Conservation (phyloP, 2,888 invertebrate species). For the Sycophila texana region DNA sequence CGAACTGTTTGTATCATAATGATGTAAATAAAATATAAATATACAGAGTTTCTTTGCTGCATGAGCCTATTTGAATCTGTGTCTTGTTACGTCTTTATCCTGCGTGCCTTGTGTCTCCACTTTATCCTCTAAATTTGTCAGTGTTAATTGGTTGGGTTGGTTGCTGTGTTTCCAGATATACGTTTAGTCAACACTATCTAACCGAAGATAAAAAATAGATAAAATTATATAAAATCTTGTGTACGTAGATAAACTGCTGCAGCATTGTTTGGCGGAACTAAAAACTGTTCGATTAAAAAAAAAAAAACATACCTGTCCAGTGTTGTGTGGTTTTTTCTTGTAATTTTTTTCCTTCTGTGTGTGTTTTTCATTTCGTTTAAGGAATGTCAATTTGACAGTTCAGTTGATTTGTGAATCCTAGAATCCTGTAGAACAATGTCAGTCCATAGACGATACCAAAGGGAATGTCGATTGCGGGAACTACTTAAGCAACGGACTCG, state of each 20-base stretch:
- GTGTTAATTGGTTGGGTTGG: slow-evolving; percentile 72
- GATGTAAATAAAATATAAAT: slow-evolving; percentile 71
- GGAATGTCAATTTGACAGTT: slow-evolving; percentile 71
- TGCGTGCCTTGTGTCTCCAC: slow-evolving; percentile 58
- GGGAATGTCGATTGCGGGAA: slow-evolving; percentile 70
- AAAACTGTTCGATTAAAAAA: slow-evolving; percentile 70
- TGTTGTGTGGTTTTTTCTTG: slow-evolving; percentile 57
- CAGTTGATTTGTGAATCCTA: slow-evolving; percentile 73
- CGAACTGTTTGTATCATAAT: slow-evolving; percentile 47
- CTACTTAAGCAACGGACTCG: slow-evolving; percentile 73
- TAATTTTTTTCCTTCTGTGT: slow-evolving; percentile 58
- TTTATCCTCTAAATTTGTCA: slow-evolving; percentile 58
- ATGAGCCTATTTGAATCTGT: slow-evolving; percentile 70
- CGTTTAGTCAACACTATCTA: slow-evolving; percentile 69
- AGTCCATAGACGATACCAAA: slow-evolving; percentile 72
- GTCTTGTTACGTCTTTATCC: slow-evolving; percentile 66
- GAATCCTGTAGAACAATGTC: slow-evolving; percentile 73
- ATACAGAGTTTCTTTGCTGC: slow-evolving; percentile 69
- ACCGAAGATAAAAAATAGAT: slow-evolving; percentile 52
- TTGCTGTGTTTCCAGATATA: slow-evolving; percentile 75
- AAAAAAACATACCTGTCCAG: slow-evolving; percentile 57
- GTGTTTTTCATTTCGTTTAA: slow-evolving; percentile 66
- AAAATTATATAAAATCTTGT: slow-evolving; percentile 47
- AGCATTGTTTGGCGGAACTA: slow-evolving; percentile 54
- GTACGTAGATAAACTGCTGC: slow-evolving; percentile 55